These are phyloP conservation scores for Oncorhynchus clarkii DNA, from an alignment of 2,113 vertebrate genomes.

Conservation along the genomic window DNA sequence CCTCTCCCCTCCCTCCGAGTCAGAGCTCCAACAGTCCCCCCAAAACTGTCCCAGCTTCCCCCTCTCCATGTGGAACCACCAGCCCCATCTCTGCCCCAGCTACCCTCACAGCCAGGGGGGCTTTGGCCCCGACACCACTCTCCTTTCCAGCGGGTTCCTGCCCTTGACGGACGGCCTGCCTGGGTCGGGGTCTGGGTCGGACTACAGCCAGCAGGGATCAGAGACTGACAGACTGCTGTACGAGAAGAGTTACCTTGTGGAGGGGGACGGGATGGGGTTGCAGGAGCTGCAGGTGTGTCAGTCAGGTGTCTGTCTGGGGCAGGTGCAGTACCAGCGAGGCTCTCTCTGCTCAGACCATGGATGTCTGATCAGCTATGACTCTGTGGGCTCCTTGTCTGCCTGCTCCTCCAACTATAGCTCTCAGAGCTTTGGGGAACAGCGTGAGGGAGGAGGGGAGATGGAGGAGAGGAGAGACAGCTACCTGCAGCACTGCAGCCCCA, in stretches of 20 bases:
- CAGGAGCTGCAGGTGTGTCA: slow-evolving; percentile 91
- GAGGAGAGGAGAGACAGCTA: slow-evolving; percentile 94
- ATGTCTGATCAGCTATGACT: slow-evolving; percentile 96
- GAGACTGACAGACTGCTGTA: slow-evolving; percentile 81
- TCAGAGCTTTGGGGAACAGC: slow-evolving; percentile 82
- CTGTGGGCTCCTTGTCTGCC: slow-evolving; percentile 90
- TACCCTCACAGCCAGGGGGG: slow-evolving; percentile 62
- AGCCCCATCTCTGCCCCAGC: slow-evolving; percentile 55
- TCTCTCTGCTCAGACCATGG: slow-evolving; percentile 89
- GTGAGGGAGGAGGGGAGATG: slow-evolving; percentile 75
- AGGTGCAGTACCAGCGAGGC: slow-evolving; percentile 89
- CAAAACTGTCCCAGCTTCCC: slow-evolving; percentile 84
- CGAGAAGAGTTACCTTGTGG: slow-evolving; percentile 80
- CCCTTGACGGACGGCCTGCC: slow-evolving; percentile 73
- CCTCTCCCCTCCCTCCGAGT: slow-evolving; percentile 90
- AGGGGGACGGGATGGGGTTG: slow-evolving; percentile 70
- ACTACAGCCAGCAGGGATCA: slow-evolving; percentile 83
- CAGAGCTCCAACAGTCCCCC: slow-evolving; percentile 91
- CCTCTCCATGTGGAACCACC: slow-evolving; percentile 79
- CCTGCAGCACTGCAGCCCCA: slow-evolving; percentile 97
- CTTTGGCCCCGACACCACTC: slow-evolving; percentile 78
- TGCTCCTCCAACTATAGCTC: slow-evolving; percentile 96
- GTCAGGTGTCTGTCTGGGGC: slow-evolving; percentile 81
- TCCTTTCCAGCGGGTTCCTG: slow-evolving; percentile 80
- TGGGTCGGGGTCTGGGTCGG: slow-evolving; percentile 65